These are phyloP conservation scores for Blennius ocellaris DNA, from an alignment of 2,113 vertebrate genomes.

Conservation along the genomic window DNA sequence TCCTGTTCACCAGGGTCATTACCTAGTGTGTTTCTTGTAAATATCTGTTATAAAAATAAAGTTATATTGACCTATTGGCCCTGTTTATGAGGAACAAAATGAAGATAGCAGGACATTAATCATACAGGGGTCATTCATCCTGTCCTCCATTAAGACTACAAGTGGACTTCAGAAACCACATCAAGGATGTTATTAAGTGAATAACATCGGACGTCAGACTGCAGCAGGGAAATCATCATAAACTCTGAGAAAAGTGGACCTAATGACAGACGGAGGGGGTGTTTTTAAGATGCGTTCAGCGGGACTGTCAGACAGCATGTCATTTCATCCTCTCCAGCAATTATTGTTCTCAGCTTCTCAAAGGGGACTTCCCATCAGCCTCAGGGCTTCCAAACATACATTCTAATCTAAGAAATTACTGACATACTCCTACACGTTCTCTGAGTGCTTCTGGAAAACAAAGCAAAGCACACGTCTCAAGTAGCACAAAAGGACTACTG, in stretches of 20 bases:
- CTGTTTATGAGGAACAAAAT: too few species aligned
- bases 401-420: slow-evolving; percentile 61
- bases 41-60: too few species aligned
- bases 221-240: slow-evolving; percentile 13
- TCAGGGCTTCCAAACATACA: slow-evolving; percentile 23
- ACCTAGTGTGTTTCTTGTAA: too few species aligned
- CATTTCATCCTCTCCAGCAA: slow-evolving; percentile 56
- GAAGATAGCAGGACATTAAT: too few species aligned
- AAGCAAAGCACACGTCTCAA: slow-evolving; percentile 8
- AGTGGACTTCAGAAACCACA: background rate
- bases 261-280: slow-evolving; percentile 12
- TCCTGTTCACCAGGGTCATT: too few species aligned
- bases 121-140: background rate
- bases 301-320: slow-evolving; percentile 42
- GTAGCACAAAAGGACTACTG: background rate
- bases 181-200: background rate
- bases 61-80: too few species aligned
- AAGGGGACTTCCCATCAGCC: slow-evolving; percentile 48
- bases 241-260: slow-evolving; percentile 39
- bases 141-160: background rate
- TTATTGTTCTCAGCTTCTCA: slow-evolving; percentile 46
- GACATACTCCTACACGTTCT: slow-evolving; percentile 21
- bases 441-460: slow-evolving; percentile 7
- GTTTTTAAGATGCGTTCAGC: slow-evolving; percentile 35
- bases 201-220: background rate